These are phyloP conservation scores for Strigamia transsilvanica DNA, from an alignment of 2,888 invertebrate species.

Conservation along the genomic window DNA sequence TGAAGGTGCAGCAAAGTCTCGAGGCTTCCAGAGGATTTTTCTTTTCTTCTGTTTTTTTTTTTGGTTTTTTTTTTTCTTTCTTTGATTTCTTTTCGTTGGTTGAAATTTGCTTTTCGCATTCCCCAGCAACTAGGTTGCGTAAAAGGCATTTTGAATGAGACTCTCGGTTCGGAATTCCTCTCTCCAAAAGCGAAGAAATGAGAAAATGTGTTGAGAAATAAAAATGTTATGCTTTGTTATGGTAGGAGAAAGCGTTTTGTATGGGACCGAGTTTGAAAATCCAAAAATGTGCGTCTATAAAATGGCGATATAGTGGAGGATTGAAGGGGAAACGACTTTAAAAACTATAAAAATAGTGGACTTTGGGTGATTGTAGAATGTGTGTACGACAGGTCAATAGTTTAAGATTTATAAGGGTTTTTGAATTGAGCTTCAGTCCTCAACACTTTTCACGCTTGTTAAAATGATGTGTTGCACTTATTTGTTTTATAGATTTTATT, in stretches of 20 bases:
- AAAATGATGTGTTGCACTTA: slow-evolving; percentile 37
- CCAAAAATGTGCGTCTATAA: slow-evolving; percentile 35
- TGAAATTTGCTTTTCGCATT: slow-evolving; percentile 35
- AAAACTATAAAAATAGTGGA: slow-evolving; percentile 40
- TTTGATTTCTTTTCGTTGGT: slow-evolving; percentile 18
- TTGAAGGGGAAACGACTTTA: not conserved
- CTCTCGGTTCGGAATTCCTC: not conserved
- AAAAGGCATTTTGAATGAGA: slow-evolving; percentile 3
- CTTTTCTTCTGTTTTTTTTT: not conserved
- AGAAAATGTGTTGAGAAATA: slow-evolving; percentile 21
- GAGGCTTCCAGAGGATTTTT: not conserved
- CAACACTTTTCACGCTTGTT: not conserved
- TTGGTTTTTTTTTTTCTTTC: not conserved
- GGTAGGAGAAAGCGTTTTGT: slow-evolving; percentile 23
- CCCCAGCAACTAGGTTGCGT: not conserved
- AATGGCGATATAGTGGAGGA: not conserved
- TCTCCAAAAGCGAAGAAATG: not conserved
- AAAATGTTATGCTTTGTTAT: slow-evolving; percentile 12
- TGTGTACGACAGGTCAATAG: slow-evolving; percentile 36
- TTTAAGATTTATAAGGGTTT: slow-evolving; percentile 4
- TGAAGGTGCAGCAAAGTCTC: slow-evolving; percentile 30
- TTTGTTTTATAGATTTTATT: slow-evolving; percentile 16
- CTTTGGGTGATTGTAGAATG: not conserved
- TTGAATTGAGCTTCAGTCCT: slow-evolving; percentile 29
- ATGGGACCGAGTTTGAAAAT: not conserved